Percentiles rank a stretch among this genome's conserved stretches.
Evolutionary conservation across 2,888 invertebrate species (phyloP).

Genomic region (Brachyptera putata): DNA sequence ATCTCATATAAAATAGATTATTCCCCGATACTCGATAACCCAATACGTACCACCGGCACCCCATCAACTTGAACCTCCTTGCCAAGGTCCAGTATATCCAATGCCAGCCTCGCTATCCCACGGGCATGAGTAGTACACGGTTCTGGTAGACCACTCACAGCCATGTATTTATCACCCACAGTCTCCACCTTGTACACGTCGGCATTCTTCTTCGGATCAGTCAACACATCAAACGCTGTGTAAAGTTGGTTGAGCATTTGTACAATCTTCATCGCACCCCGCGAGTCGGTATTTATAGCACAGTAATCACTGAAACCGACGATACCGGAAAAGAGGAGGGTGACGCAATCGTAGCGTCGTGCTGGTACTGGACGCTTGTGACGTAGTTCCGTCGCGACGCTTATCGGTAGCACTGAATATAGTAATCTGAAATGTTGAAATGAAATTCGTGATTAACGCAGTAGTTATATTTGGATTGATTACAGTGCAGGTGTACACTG

Average conservation of each 20-base stretch:
- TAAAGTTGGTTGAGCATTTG: constrained; percentile 90
- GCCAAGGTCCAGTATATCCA: constrained; percentile 94
- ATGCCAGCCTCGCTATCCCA: constrained; percentile 82
- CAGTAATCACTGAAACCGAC: constrained; percentile 91
- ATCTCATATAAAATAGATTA: too few relatives aligned
- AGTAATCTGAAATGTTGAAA: constrained; percentile 79
- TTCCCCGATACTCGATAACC: too few relatives aligned
- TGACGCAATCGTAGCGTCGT: constrained; percentile 82
- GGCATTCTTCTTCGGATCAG: constrained; percentile 87
- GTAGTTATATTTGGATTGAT: too few relatives aligned
- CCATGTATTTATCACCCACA: constrained; percentile 97
- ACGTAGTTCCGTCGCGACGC: constrained; percentile 90
- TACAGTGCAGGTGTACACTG: too few relatives aligned
- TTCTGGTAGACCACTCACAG: constrained; percentile 91
- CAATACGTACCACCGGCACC: constrained; percentile 82
- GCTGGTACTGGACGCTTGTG: constrained; percentile 90
- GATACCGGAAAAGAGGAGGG: constrained; percentile 89
- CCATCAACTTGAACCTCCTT: constrained; percentile 83
- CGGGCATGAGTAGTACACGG: constrained; percentile 85
- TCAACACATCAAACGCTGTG: constrained; percentile 88
- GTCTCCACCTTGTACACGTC: constrained; percentile 98
- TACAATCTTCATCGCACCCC: constrained; percentile 94
- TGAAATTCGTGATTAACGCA: too few relatives aligned
- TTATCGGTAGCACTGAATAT: constrained; percentile 90
- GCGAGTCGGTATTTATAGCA: constrained; percentile 83